phyloP scores from a whole-genome alignment of 1,140 invertebrate species.

The Ostrea denselamellosa region DNA sequence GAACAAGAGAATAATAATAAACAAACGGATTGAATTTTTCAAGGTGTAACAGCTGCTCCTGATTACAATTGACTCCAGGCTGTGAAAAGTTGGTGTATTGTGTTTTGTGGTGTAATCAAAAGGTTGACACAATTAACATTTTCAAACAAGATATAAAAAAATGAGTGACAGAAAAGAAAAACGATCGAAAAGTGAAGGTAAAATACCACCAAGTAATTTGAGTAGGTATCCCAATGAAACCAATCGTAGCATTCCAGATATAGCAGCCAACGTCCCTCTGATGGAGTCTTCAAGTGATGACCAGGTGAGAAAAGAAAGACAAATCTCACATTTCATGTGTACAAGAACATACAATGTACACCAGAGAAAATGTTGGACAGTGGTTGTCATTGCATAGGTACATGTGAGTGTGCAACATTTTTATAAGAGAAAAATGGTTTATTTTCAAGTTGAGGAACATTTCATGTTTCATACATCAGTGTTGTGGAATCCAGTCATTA shows the following conservation, averaged over 20 bases:
- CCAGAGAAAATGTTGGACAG: too few relatives aligned
- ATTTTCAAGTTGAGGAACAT: too few relatives aligned
- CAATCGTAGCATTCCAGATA: conserved; percentile 57
- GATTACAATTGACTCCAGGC: neutral
- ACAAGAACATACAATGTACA: neutral
- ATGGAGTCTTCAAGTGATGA: conserved; percentile 43
- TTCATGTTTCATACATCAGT: too few relatives aligned
- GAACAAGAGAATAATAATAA: neutral
- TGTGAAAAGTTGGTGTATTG: conserved; percentile 6
- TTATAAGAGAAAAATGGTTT: too few relatives aligned
- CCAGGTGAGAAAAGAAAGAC: conserved; percentile 18
- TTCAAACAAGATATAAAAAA: neutral
- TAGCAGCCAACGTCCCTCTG: conserved; percentile 53
- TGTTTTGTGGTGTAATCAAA: neutral
- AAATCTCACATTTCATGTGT: conserved; percentile 16
- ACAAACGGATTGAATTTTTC: neutral
- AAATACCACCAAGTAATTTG: conserved; percentile 18
- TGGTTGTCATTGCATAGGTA: too few relatives aligned
- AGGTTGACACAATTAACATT: conserved; percentile 16
- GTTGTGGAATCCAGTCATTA: too few relatives aligned
- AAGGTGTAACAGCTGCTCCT: neutral
- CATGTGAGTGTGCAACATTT: too few relatives aligned
- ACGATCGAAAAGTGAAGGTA: conserved; percentile 47
- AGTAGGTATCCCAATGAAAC: conserved; percentile 14
- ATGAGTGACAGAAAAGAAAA: conserved; percentile 32